phyloP scores from a whole-genome alignment of 1,140 invertebrate species.

The Lanistes nyassanus region DNA sequence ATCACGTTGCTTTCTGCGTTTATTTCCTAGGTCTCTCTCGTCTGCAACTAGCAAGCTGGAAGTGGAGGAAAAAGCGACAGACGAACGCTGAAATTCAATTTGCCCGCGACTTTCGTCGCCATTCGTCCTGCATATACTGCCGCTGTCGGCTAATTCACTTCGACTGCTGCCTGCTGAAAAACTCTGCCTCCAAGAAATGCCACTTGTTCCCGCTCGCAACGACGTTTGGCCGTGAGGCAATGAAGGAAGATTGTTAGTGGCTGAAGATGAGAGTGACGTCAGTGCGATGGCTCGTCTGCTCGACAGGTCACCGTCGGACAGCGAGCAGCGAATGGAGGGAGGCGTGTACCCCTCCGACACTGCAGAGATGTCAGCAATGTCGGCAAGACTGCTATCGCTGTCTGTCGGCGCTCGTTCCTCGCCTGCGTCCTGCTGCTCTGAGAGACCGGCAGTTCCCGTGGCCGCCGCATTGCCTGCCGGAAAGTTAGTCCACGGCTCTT shows the following conservation, averaged over 20 bases:
- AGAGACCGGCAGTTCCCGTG: conserved; percentile 15
- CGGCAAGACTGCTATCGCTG: background rate
- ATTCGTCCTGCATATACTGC: conserved; percentile 12
- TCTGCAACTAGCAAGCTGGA: background rate
- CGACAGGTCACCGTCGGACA: background rate
- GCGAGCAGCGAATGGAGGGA: background rate
- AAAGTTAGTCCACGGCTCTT: conserved; percentile 22
- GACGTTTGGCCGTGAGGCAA: too few relatives aligned
- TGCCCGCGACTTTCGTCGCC: background rate
- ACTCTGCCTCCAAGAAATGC: too few relatives aligned
- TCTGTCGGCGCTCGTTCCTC: conserved; percentile 6
- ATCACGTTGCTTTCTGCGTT: too few relatives aligned
- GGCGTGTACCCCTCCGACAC: background rate
- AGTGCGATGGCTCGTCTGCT: too few relatives aligned
- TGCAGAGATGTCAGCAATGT: conserved; percentile 17
- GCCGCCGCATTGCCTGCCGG: conserved; percentile 2
- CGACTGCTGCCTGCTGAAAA: too few relatives aligned
- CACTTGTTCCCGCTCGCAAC: too few relatives aligned
- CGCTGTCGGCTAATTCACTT: background rate
- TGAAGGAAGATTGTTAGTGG: too few relatives aligned
- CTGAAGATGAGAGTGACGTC: too few relatives aligned
- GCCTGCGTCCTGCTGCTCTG: conserved; percentile 22
- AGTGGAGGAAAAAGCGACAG: background rate
- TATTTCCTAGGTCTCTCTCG: too few relatives aligned
- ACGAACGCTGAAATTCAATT: background rate